Percentiles rank a stretch among this genome's conserved stretches.
These are phyloP conservation scores for Gasterosteus nipponicus DNA, from an alignment of 2,113 vertebrate genomes.

Conservation along the genomic window DNA sequence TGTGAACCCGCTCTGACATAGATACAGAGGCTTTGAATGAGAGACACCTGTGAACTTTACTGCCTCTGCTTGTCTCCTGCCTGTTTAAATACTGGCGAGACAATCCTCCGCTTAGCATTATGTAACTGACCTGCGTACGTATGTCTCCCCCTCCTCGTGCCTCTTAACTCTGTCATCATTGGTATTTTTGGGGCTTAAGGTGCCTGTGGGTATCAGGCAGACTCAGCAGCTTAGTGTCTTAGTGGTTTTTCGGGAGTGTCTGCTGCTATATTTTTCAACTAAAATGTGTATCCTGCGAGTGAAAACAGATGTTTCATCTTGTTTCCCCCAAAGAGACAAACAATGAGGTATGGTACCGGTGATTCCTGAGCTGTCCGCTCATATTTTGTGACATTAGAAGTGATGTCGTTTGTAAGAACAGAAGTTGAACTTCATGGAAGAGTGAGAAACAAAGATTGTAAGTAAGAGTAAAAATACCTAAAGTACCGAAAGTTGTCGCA, in stretches of 20 bases:
- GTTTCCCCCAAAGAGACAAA: constrained; percentile 9
- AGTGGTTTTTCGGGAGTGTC: neutral
- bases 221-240: constrained; percentile 14
- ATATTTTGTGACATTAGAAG: neutral
- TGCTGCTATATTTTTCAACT: neutral
- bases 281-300: neutral
- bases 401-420: constrained; percentile 8
- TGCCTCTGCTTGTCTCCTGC: constrained; percentile 35
- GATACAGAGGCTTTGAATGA: constrained; percentile 67
- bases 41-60: constrained; percentile 74
- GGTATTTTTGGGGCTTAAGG: constrained; percentile 15
- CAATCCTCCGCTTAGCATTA: constrained; percentile 51
- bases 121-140: constrained; percentile 41
- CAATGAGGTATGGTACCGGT: neutral
- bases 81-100: constrained; percentile 72
- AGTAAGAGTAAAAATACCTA: no score
- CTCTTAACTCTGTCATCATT: constrained; percentile 7
- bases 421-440: constrained; percentile 14
- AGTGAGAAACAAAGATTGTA: neutral
- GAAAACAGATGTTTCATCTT: constrained; percentile 2
- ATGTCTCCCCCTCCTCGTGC: neutral
- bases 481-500: neutral
- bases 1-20: constrained; percentile 48
- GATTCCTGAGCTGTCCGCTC: neutral
- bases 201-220: neutral